Conservation (phyloP, 2,113 vertebrate species). For the Orycteropus afer region DNA sequence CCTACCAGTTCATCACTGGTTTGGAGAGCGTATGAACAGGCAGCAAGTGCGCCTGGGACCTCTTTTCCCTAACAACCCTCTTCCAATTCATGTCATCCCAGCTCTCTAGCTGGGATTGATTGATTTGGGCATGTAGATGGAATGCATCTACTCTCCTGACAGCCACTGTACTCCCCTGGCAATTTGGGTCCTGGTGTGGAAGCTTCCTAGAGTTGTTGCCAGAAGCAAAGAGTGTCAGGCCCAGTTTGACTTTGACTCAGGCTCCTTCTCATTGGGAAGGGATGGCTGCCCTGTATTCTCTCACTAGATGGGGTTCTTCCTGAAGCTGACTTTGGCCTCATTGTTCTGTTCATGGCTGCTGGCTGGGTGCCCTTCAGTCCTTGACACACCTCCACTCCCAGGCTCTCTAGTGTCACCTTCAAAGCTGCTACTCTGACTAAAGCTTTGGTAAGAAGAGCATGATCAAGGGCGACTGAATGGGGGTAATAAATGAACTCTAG, state of each 20-base stretch:
- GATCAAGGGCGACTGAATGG: conserved; percentile 82
- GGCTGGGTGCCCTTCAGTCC: neutral
- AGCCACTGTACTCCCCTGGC: neutral
- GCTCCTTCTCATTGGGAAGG: neutral
- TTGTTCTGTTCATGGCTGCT: neutral
- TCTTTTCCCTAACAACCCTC: neutral
- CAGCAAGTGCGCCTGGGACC: neutral
- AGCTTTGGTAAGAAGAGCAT: conserved; percentile 72
- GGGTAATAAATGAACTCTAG: conserved; percentile 82
- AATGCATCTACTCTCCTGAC: neutral
- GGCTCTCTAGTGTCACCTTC: conserved; percentile 67
- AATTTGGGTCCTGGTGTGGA: neutral
- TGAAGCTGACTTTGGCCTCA: neutral
- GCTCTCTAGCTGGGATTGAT: neutral
- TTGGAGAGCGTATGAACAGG: neutral
- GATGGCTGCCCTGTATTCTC: neutral
- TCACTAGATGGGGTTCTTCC: neutral
- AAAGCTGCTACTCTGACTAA: conserved; percentile 70
- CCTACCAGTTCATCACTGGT: neutral
- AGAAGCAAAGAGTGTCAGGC: neutral
- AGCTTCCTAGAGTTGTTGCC: neutral
- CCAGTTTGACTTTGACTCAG: neutral
- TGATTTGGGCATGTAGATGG: neutral
- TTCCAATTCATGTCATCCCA: neutral
- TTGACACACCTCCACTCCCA: neutral